phyloP scores from a whole-genome alignment of 2,797 vertebrate species.

The Ctenosaura bakeri region DNA sequence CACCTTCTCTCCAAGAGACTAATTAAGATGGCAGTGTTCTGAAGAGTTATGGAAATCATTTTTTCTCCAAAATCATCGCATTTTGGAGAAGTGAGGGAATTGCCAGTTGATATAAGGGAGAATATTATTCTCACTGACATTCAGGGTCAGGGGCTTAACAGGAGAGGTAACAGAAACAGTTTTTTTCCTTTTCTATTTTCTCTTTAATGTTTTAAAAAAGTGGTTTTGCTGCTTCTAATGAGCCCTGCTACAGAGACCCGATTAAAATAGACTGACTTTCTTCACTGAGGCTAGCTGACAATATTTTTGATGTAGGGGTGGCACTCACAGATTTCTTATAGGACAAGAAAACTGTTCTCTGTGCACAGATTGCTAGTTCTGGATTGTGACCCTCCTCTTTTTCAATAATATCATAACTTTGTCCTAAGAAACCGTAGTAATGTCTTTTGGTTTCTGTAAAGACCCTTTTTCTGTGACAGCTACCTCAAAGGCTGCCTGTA shows the following conservation, averaged over 20 bases:
- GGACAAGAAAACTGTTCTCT: not conserved
- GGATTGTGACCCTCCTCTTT: not conserved
- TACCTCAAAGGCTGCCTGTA: not conserved
- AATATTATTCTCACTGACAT: not conserved
- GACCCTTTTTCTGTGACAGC: not conserved
- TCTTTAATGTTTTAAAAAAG: not conserved
- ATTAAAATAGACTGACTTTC: not conserved
- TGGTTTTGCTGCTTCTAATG: not conserved
- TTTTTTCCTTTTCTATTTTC: not conserved
- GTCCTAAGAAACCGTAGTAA: not conserved
- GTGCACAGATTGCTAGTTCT: not conserved
- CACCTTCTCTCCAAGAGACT: no score
- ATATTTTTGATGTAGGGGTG: not conserved
- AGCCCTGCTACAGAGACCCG: no score
- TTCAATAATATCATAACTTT: not conserved
- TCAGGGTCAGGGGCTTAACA: not conserved
- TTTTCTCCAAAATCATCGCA: not conserved
- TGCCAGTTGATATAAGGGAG: not conserved
- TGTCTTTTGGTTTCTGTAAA: conserved; percentile 32
- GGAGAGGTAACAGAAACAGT: no score
- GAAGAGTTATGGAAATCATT: not conserved
- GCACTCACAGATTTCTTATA: not conserved
- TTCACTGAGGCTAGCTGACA: not conserved
- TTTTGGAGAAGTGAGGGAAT: not conserved
- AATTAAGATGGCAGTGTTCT: no score